Evolutionary conservation across 2,113 vertebrate species (phyloP).

Genomic region (Galemys pyrenaicus): DNA sequence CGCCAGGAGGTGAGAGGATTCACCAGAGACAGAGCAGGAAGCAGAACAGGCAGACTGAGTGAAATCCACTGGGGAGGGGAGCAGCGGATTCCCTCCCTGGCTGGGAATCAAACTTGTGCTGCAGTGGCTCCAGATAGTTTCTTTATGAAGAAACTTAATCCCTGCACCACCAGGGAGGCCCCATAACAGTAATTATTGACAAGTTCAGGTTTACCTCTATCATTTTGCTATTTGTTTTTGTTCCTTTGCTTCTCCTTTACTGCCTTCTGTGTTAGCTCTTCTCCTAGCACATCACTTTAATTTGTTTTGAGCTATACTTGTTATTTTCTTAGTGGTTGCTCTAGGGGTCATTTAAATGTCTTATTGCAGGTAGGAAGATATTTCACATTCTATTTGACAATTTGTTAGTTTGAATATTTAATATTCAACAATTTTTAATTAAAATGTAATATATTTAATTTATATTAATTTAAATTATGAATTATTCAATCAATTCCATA

Average conservation of each 20-base stretch:
- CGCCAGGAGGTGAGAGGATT: no score
- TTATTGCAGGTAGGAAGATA: background rate
- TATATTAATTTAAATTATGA: background rate
- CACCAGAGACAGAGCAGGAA: no score
- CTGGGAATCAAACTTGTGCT: no score
- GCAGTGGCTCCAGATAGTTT: no score
- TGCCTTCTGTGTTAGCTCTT: background rate
- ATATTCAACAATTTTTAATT: background rate
- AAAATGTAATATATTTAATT: background rate
- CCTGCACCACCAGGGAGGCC: no score
- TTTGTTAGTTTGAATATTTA: background rate
- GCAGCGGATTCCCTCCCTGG: no score
- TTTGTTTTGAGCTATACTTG: background rate
- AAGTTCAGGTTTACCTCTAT: background rate
- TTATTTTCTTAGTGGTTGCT: constrained; percentile 21
- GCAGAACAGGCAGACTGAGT: no score
- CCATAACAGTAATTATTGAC: background rate
- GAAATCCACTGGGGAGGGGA: no score
- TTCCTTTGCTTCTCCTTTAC: background rate
- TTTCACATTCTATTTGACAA: background rate
- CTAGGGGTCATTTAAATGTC: background rate
- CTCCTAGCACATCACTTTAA: background rate
- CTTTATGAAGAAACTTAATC: no score
- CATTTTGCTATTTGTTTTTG: background rate
- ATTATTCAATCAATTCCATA: background rate